Evolutionary conservation across 2,888 invertebrate genomes (phyloP), one percentile per base, ranked within the genome.

Genomic region (Schrankia costaestrigalis): DNA sequence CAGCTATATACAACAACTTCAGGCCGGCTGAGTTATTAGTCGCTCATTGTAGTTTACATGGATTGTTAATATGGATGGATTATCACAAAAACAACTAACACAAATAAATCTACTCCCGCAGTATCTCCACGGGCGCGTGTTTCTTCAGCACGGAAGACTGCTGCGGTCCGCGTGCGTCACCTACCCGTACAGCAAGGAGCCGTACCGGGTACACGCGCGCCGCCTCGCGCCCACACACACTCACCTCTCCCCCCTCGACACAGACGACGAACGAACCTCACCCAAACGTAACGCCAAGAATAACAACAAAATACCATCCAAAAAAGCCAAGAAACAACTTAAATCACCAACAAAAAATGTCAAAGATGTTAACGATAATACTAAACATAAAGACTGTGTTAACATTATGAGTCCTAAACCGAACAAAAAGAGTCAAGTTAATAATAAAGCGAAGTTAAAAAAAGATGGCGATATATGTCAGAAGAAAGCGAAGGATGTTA

Each of bases 51-150:
- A n/a, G n/a, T n/a, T n/a, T n/a, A n/a, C n/a, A n/a, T n/a, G n/a
- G n/a, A n/a, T n/a, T n/a, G n/a, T n/a, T n/a, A n/a, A n/a, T n/a
- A n/a, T n/a, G n/a, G n/a, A n/a, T n/a, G n/a, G n/a, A n/a, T n/a
- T n/a, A n/a, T n/a, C n/a, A n/a, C n/a, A n/a, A n/a, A n/a, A n/a
- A n/a, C n/a, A n/a, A n/a, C n/a, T n/a, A n/a, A n/a, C n/a, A n/a
- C n/a, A n/a, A 31, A 32, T 29, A n/a, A 10, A 9, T 2, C 25
- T 51, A 38, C 50, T 58, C 56, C 87, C 89, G 12, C 75, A 94
- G 94, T 94, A 93, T 71, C 89, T 94, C 11, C 94, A 94, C 70
- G 94, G 94, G 1, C 90, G 91, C 52, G 91, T 94, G 8, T 94
- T 91, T 63, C 82, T 94, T 1, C 93, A 93, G 76, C 92, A 92